Evolutionary conservation across 2,888 invertebrate species (phyloP).

Genomic region (Amitus sp.): DNA sequence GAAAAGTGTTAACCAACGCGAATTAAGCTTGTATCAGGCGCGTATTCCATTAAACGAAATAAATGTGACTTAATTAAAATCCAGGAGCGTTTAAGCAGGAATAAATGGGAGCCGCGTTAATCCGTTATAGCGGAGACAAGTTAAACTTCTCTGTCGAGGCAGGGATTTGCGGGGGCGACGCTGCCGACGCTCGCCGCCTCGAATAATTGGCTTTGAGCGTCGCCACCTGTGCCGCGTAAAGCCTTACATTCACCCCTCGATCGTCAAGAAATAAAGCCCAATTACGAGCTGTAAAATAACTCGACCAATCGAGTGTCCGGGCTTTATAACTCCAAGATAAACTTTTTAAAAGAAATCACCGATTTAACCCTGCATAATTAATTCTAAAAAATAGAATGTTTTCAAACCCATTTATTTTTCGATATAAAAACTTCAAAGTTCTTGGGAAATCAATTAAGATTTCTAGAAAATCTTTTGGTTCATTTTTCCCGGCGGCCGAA

Average conservation of each 20-base stretch:
- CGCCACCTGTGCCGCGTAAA: slow-evolving; percentile 61
- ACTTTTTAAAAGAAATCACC: no score
- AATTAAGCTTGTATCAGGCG: slow-evolving; percentile 42
- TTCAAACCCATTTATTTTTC: no score
- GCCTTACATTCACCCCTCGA: slow-evolving; percentile 41
- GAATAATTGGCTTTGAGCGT: slow-evolving; percentile 66
- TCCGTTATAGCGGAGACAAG: slow-evolving; percentile 64
- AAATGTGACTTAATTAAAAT: slow-evolving; percentile 65
- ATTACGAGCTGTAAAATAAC: not conserved
- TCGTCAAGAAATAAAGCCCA: not conserved
- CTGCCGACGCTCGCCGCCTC: slow-evolving; percentile 55
- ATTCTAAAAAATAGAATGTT: no score
- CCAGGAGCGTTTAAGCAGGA: slow-evolving; percentile 59
- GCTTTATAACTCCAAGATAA: no score
- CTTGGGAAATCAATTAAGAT: no score
- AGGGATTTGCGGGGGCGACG: slow-evolving; percentile 58
- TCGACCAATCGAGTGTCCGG: no score
- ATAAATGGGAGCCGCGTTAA: slow-evolving; percentile 63
- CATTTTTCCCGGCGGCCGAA: no score
- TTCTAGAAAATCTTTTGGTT: no score
- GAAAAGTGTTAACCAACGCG: not conserved
- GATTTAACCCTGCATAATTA: no score
- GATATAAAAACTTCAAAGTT: no score
- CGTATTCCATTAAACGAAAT: slow-evolving; percentile 60
- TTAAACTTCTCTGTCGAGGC: slow-evolving; percentile 53